Evolutionary conservation across 2,797 vertebrate genomes (phyloP), one percentile per base, ranked within the genome.

Genomic region (Anomalospiza imberbis): DNA sequence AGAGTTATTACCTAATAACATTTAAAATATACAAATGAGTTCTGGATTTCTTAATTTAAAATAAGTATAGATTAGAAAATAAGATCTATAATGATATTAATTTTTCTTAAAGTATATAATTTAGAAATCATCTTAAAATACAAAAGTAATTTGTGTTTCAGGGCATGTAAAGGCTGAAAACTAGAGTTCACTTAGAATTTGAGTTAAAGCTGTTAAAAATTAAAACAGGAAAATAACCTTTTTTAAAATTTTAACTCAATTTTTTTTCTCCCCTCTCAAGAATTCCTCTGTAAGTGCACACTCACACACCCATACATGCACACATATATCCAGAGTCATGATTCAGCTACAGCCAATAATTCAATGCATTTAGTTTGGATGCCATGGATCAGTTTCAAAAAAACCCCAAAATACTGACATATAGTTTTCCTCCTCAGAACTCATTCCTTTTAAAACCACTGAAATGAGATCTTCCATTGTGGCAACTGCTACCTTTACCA

Each of bases 231-330:
- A 50, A 70, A 31, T 2, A 73, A 48, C 0, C 0, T 38, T 12
- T 12, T 66, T 32, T 20, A 1, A 36, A 38, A 10, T 47, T 54
- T 84, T 62, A 85, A 14, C 2, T 45, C 1, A 1, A 2, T 2
- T 17, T 13, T n/a, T 47, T n/a, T 50, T 1, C 7, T 32, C 1
- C 2, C 1, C 3, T 55, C 18, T 71, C 42, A 74, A 10, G 8
- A 19, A 3, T 74, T 62, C 5, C 7, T 89, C 40, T 89, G 13
- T 24, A 13, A 6, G 9, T 40, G 36, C 26, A 50, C 6, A n/a
- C n/a, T 57, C 17, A 45, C 6, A 22, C 13, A 53, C 2, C 21
- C 13, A 25, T 5, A 73, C 9, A 28, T 8, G 10, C 4, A 65
- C 6, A n/a, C 2, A 19, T 13, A 7, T 63, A 63, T 1, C 3